Conservation (phyloP, 2,797 vertebrate genomes). For the Karalla daura region DNA sequence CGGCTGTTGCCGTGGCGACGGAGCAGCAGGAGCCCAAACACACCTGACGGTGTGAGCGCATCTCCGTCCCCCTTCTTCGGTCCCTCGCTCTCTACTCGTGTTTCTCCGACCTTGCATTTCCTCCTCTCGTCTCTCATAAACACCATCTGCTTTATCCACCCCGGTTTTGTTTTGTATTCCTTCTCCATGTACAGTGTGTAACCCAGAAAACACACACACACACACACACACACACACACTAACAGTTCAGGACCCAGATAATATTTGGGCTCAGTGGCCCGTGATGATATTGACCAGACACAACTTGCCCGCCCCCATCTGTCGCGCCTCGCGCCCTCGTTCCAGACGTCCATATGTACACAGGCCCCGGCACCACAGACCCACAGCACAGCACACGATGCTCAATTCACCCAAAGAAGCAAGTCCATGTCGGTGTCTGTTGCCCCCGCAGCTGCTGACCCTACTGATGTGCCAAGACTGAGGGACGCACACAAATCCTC, state of each 20-base stretch:
- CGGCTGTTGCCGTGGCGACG: conserved; percentile 58
- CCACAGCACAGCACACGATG: conserved; percentile 14
- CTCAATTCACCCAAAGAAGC: conserved; percentile 28
- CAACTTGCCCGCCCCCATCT: conserved; percentile 64
- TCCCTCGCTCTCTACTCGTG: background rate
- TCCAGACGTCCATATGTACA: conserved; percentile 50
- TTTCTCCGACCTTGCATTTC: conserved; percentile 7
- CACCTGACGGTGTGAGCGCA: conserved; percentile 39
- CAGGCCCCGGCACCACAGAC: conserved; percentile 23
- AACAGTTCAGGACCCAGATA: conserved; percentile 39
- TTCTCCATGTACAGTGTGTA: conserved; percentile 11
- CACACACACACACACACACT: no score
- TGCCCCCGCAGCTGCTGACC: conserved; percentile 30
- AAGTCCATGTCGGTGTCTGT: conserved; percentile 14
- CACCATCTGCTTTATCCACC: conserved; percentile 28
- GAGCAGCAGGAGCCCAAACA: conserved; percentile 56
- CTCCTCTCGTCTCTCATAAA: conserved; percentile 15
- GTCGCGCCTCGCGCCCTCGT: conserved; percentile 51
- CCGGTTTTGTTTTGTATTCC: background rate
- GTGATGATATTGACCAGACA: conserved; percentile 73
- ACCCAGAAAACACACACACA: conserved; percentile 39
- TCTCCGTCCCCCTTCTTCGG: background rate
- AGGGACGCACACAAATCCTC: conserved; percentile 19
- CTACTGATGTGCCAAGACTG: background rate
- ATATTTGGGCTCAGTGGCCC: conserved; percentile 65